Conservation (phyloP, 1,140 invertebrate species). For the Trachymyrmex septentrionalis region DNA sequence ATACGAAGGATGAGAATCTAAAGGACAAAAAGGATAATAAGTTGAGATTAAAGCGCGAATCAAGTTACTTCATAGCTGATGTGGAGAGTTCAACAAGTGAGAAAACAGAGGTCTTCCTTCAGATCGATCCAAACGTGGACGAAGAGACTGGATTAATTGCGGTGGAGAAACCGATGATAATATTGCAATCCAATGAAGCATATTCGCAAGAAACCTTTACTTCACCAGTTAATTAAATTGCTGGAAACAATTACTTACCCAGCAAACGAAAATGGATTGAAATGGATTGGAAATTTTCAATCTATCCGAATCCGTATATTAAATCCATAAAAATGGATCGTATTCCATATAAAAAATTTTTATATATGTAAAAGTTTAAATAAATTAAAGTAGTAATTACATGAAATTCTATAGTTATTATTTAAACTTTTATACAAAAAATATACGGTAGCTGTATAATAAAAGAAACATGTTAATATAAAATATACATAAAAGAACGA, state of each 20-base stretch:
- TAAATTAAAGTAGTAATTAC: too few species aligned
- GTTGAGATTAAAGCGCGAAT: conserved; percentile 19
- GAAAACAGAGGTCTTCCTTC: conserved; percentile 72
- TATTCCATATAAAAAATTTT: too few species aligned
- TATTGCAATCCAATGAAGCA: not conserved
- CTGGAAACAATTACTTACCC: not conserved
- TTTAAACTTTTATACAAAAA: too few species aligned
- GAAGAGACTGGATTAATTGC: conserved; percentile 34
- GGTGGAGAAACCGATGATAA: conserved; percentile 8
- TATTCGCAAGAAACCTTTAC: not conserved
- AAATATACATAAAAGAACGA: too few species aligned
- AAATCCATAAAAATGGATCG: too few species aligned
- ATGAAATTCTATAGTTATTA: too few species aligned
- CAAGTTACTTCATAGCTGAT: conserved; percentile 73
- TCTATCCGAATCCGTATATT: too few species aligned
- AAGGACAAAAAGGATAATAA: conserved; percentile 1
- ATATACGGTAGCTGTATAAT: too few species aligned
- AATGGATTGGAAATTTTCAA: too few species aligned
- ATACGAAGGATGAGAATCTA: not conserved
- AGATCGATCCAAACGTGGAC: conserved; percentile 48
- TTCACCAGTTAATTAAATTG: conserved; percentile 12
- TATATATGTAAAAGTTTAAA: too few species aligned
- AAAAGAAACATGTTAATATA: too few species aligned
- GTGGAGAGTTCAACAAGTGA: conserved; percentile 52
- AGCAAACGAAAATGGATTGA: too few species aligned